These are phyloP conservation scores for Lycodopsis pacificus DNA, from an alignment of 2,797 vertebrate species.

Conservation along the genomic window DNA sequence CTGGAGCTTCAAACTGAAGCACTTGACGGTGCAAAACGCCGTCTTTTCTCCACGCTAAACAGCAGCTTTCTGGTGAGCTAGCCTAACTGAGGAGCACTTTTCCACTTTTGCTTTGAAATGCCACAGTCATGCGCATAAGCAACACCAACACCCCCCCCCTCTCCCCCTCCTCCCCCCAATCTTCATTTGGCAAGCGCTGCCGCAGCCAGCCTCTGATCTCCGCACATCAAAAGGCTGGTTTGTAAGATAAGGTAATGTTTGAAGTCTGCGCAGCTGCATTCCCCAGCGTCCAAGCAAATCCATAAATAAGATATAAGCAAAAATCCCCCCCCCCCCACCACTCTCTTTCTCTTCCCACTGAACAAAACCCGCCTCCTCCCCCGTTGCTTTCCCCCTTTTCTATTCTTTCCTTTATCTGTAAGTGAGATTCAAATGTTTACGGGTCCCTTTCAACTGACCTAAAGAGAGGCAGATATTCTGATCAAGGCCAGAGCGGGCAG, in stretches of 20 bases:
- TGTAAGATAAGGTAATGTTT: conserved; percentile 99
- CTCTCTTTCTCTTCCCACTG: conserved; percentile 69
- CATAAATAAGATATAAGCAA: conserved; percentile 95
- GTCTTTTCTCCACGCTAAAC: conserved; percentile 84
- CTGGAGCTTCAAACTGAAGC: conserved; percentile 56
- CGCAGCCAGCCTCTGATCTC: conserved; percentile 92
- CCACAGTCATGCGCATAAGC: conserved; percentile 87
- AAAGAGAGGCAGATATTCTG: conserved; percentile 72
- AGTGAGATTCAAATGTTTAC: conserved; percentile 84
- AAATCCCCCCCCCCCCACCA: conserved; percentile 58
- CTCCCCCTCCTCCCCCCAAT: conserved; percentile 74
- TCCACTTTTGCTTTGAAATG: conserved; percentile 90
- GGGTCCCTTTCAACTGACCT: conserved; percentile 81
- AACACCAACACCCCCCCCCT: conserved; percentile 34
- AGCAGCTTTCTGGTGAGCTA: conserved; percentile 86
- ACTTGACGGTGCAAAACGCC: conserved; percentile 69
- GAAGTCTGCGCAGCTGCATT: conserved; percentile 93
- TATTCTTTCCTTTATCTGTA: conserved; percentile 78
- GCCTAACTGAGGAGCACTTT: conserved; percentile 87
- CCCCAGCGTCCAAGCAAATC: conserved; percentile 94
- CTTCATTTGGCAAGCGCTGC: conserved; percentile 92
- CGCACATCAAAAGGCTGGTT: conserved; percentile 96
- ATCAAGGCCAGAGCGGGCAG: conserved; percentile 76
- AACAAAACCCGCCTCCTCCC: conserved; percentile 55
- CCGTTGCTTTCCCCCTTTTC: conserved; percentile 41